Percentiles rank a stretch among this genome's conserved stretches.
phyloP scores from a whole-genome alignment of 2,888 invertebrate species.

The Timema cristinae region DNA sequence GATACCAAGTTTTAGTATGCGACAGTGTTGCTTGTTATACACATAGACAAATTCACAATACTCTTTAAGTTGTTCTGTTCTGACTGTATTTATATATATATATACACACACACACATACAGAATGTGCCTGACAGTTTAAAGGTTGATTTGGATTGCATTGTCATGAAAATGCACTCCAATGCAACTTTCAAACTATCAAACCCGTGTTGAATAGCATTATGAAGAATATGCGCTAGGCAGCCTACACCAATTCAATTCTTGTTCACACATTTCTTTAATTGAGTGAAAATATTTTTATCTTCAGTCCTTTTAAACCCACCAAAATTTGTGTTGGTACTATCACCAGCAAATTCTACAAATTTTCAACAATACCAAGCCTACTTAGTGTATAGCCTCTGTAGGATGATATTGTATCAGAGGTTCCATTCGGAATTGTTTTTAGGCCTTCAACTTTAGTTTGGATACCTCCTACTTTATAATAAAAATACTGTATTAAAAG shows the following conservation, averaged over 20 bases:
- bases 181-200: not conserved
- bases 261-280: constrained; percentile 8
- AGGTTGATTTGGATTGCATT: no score
- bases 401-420: not conserved
- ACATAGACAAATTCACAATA: not conserved
- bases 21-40: not conserved
- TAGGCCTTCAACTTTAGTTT: not conserved
- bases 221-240: constrained; percentile 8
- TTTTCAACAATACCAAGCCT: constrained; percentile 1
- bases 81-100: not conserved
- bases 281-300: not conserved
- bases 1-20: not conserved
- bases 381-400: not conserved
- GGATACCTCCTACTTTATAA: not conserved
- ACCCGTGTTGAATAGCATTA: not conserved
- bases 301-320: not conserved
- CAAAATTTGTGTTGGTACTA: constrained; percentile 9
- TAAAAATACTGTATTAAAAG: constrained; percentile 4
- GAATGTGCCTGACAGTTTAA: no score
- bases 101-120: not conserved
- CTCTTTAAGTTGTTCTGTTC: not conserved
- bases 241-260: constrained; percentile 6
- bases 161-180: not conserved
- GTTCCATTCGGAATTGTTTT: not conserved
- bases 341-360: not conserved